These are phyloP conservation scores for Drosophila picticornis DNA, from an alignment of 2,888 invertebrate species.

Conservation along the genomic window DNA sequence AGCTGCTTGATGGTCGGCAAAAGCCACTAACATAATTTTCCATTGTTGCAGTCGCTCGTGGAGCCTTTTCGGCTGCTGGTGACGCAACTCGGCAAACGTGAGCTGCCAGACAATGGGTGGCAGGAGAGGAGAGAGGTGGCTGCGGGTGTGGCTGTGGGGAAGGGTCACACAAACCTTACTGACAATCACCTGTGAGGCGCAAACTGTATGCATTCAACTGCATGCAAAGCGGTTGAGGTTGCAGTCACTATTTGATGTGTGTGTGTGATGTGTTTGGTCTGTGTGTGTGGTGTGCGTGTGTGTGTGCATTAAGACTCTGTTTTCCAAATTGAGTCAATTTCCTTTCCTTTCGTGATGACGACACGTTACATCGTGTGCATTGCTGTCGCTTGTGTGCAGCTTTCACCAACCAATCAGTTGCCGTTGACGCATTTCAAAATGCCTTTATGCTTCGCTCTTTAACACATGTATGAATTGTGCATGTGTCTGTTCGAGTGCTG, in stretches of 20 bases:
- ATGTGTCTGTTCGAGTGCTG: background rate
- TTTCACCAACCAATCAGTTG: constrained; percentile 57
- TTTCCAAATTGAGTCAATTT: constrained; percentile 72
- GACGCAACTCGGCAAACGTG: constrained; percentile 61
- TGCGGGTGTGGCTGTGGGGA: background rate
- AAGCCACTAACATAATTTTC: constrained; percentile 65
- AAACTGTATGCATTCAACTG: constrained; percentile 74
- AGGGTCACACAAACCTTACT: constrained; percentile 31
- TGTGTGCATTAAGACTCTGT: constrained; percentile 38
- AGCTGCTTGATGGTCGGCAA: constrained; percentile 37
- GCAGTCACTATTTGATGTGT: background rate
- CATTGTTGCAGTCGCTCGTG: constrained; percentile 57
- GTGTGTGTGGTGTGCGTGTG: background rate
- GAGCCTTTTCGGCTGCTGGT: constrained; percentile 68
- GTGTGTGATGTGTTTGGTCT: constrained; percentile 1
- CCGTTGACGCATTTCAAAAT: constrained; percentile 39
- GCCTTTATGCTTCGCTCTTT: constrained; percentile 23
- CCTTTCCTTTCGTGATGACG: constrained; percentile 25
- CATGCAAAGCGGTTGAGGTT: constrained; percentile 37
- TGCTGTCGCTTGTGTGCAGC: constrained; percentile 38
- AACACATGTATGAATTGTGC: constrained; percentile 24
- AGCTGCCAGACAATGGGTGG: constrained; percentile 10
- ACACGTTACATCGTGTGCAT: constrained; percentile 40
- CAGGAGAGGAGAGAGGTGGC: background rate
- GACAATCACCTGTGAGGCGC: constrained; percentile 60